Conservation (phyloP, 2,113 vertebrate species). For the Forbesichthys agassizii region DNA sequence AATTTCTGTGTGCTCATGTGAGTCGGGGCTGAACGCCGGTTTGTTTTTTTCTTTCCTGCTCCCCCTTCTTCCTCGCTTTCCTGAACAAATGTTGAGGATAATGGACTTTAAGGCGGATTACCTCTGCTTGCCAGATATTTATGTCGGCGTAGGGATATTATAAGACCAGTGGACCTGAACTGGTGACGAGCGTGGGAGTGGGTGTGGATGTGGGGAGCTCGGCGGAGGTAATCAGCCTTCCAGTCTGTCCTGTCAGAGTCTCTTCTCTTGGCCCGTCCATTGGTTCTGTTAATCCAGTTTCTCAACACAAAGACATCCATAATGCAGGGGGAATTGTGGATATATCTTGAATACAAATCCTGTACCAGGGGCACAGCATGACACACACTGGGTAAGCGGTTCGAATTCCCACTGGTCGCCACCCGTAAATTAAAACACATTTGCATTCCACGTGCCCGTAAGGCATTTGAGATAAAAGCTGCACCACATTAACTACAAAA, state of each 20-base stretch:
- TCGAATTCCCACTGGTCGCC: background rate
- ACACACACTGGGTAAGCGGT: background rate
- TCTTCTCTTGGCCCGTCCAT: conserved; percentile 14
- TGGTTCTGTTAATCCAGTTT: conserved; percentile 17
- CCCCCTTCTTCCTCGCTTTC: conserved; percentile 26
- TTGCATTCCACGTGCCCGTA: background rate
- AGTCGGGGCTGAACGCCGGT: conserved; percentile 11
- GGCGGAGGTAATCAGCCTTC: conserved; percentile 33
- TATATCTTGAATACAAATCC: background rate
- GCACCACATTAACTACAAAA: background rate
- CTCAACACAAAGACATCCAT: conserved; percentile 23
- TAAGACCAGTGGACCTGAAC: conserved; percentile 8
- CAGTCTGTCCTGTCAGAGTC: conserved; percentile 13
- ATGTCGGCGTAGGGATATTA: conserved; percentile 34
- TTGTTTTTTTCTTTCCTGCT: conserved; percentile 5
- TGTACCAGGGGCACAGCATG: background rate
- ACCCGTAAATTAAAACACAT: background rate
- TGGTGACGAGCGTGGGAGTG: background rate
- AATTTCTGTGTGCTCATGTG: conserved; percentile 9
- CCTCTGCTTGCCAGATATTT: conserved; percentile 43
- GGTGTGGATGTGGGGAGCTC: conserved; percentile 21
- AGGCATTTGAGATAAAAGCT: background rate
- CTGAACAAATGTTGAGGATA: conserved; percentile 57
- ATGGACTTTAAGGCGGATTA: conserved; percentile 45
- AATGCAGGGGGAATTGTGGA: conserved; percentile 8